Base-by-base conservation (phyloP, 2,113 vertebrate species). In the Crotalus viridis region DNA sequence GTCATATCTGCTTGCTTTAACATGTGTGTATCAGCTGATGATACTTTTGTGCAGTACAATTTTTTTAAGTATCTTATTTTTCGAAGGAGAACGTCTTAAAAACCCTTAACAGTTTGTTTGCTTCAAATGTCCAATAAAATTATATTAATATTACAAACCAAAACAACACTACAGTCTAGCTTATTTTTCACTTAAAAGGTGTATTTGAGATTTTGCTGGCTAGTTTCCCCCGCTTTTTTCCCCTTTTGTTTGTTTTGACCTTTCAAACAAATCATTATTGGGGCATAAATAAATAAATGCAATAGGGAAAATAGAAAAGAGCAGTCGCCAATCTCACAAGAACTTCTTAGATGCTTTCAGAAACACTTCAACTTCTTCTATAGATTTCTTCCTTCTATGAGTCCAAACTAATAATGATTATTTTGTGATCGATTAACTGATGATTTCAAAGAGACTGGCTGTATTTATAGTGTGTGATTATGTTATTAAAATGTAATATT, bases 401-500 rank as follows among this genome's bases (percentile, higher is more conserved):
- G 51, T 13, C 39, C 46, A 2, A 51, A 64, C 92, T 55, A 85
- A 92, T 85, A 33, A 94, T 90, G 88, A 26, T 85, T 92, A 89
- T 92, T 61, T 81, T 24, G 43, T 86, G 46, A 12, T 90, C 52
- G 51, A 10, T 19, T 2, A 52, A 10, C 56, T 87, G 93, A 39
- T 88, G 26, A 87, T 89, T 92, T 92, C 69, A 92, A 94, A 89
- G 81, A 59, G 91, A 21, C 17, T 15, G 0, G 24, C 3, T 52
- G 59, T 22, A 55, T 6, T 92, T 57, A 90, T 87, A 33, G 56
- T 87, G 91, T 89, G 87, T 87, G 33, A 85, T 88, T 57, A 43
- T 91, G 1, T 54, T 91, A 89, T 92, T 81, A 92, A 90, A 85
- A 21, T 59, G 93, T 91, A 81, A 87, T 87, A 74, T 19, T 39